phyloP scores from a whole-genome alignment of 2,797 vertebrate genomes.

The Cirrhinus mrigala region DNA sequence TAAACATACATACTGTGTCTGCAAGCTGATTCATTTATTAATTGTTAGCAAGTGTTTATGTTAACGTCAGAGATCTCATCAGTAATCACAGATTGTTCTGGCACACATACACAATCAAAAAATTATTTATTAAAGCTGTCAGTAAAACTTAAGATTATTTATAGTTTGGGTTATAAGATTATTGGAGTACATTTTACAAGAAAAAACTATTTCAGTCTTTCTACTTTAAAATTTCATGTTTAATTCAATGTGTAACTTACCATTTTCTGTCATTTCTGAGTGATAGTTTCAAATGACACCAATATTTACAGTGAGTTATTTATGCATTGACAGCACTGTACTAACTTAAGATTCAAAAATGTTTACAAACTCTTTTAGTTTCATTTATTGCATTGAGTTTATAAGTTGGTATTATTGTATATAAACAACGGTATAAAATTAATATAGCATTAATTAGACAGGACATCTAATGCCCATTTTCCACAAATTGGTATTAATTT shows the following conservation, averaged over 20 bases:
- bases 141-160: not conserved
- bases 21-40: not conserved
- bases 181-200: not conserved
- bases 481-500: no score
- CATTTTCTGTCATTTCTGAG: no score
- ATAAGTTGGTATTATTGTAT: not conserved
- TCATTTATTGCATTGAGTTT: not conserved
- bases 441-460: not conserved
- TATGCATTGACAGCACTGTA: no score
- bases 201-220: not conserved
- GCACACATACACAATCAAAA: not conserved
- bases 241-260: no score
- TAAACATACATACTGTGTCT: not conserved
- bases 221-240: no score
- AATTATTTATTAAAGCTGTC: not conserved
- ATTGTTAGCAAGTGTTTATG: not conserved
- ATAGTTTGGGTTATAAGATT: not conserved
- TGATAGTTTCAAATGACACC: no score
- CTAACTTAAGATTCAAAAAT: not conserved
- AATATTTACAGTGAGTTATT: no score
- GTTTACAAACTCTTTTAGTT: not conserved
- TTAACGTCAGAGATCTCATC: not conserved
- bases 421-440: not conserved
- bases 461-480: no score
- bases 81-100: constrained; percentile 1